Evolutionary conservation across 2,888 invertebrate species (phyloP).

Genomic region (Pogonocherus hispidulus): DNA sequence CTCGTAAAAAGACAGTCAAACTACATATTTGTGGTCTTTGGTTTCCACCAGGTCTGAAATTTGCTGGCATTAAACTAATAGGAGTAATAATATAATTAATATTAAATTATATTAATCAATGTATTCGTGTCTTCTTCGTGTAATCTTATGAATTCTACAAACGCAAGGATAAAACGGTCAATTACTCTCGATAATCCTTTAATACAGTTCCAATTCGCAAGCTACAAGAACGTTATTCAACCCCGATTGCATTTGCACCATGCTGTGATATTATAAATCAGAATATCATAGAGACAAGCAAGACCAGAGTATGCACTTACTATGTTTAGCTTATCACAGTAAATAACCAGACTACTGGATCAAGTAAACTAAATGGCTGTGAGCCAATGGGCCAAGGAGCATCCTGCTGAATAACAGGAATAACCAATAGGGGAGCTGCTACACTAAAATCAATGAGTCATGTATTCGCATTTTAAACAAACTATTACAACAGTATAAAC

Average conservation of each 20-base stretch:
- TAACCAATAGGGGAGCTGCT: constrained; percentile 14
- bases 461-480: too few relatives aligned
- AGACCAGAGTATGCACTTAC: constrained; percentile 44
- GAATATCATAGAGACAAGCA: constrained; percentile 45
- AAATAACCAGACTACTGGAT: constrained; percentile 57
- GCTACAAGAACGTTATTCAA: neutral
- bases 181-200: neutral
- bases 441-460: too few relatives aligned
- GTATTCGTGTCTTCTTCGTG: too few relatives aligned
- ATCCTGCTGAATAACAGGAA: constrained; percentile 43
- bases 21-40: too few relatives aligned
- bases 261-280: constrained; percentile 50
- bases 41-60: too few relatives aligned
- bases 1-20: too few relatives aligned
- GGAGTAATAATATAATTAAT: too few relatives aligned
- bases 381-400: constrained; percentile 51
- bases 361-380: constrained; percentile 56
- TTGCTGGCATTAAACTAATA: too few relatives aligned
- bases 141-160: too few relatives aligned
- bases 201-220: neutral
- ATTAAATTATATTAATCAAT: too few relatives aligned
- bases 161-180: too few relatives aligned
- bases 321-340: constrained; percentile 52
- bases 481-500: too few relatives aligned
- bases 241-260: constrained; percentile 33